phyloP scores from a whole-genome alignment of 2,888 invertebrate species.

The Andrena bicolor region DNA sequence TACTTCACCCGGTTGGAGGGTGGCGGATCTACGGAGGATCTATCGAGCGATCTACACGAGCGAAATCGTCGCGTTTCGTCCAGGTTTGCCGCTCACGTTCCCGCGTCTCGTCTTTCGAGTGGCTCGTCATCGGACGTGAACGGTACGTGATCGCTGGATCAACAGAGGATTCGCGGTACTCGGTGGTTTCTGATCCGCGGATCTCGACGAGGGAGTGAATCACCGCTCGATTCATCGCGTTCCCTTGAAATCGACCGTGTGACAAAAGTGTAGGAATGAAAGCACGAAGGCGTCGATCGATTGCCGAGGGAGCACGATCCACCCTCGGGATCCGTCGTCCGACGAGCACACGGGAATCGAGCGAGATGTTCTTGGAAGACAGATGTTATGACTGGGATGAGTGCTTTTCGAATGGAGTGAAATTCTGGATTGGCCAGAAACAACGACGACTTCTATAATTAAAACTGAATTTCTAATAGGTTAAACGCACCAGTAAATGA shows the following conservation, averaged over 20 bases:
- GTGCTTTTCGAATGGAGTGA: too few species aligned
- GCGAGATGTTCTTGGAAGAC: conserved; percentile 15
- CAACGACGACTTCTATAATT: too few species aligned
- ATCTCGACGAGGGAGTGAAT: conserved; percentile 36
- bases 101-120: conserved; percentile 49
- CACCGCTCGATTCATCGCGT: conserved; percentile 33
- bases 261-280: too few species aligned
- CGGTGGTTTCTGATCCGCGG: conserved; percentile 31
- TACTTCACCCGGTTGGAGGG: background rate
- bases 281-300: background rate
- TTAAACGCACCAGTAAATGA: too few species aligned
- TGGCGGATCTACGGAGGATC: background rate
- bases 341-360: background rate
- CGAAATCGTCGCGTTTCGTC: conserved; percentile 20
- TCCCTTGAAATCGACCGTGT: conserved; percentile 19
- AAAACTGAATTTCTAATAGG: too few species aligned
- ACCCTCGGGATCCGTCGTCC: background rate
- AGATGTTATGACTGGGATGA: too few species aligned
- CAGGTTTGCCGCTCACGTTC: conserved; percentile 39
- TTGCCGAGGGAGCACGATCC: background rate
- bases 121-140: conserved; percentile 23
- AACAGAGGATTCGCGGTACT: conserved; percentile 36
- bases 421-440: too few species aligned
- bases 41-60: conserved; percentile 5
- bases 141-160: conserved; percentile 45